Base-by-base conservation (phyloP, 2,797 vertebrate species). In the Pristis pectinata region DNA sequence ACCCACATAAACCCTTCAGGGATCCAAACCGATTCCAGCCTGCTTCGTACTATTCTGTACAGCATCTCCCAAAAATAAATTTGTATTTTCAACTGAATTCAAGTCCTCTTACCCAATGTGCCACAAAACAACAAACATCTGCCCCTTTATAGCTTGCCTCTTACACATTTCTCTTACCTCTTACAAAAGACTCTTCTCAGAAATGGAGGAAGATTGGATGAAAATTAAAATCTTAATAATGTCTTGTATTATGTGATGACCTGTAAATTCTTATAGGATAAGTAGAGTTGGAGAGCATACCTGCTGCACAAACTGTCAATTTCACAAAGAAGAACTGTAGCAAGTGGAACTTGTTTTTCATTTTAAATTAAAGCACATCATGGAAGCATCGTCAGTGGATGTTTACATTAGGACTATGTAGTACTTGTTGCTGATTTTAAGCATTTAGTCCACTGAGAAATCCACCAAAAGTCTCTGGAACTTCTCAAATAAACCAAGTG, bases 231-330 rank as follows among this genome's bases (percentile, higher is more conserved):
- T 91, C 19, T 67, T 91, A 91, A 4, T 67, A 91, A 64, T 89
- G 85, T 67, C 64, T 67, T 41, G 41, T 74, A 5, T 74, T 61
- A 19, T 37, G 17, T 37, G 49, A 19, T 41, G 27, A 22, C 0
- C 34, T 22, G n/a, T 85, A 85, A 85, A 80, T 80, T 80, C n/a
- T 44, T 41, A 41, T 0, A 24, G 41, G 77, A 1, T 9, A 80
- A 59, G 30, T 53, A 56, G 49, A 24, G 64, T 67, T 67, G 19
- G 67, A 67, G 67, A 67, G 19, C 15, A 56, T 61, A n/a, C 61
- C 87, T 64, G 61, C 59, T 64, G n/a, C 59, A 91, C 87, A 91
- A 87, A 91, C n/a, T 27, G n/a, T n/a, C 59, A 91, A 64, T 91
- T 67, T 19, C 87, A 64, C 8, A 64, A n/a, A n/a, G 9, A 37